Percentiles rank a stretch among this genome's conserved stretches.
Evolutionary conservation across 2,797 vertebrate species (phyloP).

Genomic region (Helicolenus hilgendorfi): DNA sequence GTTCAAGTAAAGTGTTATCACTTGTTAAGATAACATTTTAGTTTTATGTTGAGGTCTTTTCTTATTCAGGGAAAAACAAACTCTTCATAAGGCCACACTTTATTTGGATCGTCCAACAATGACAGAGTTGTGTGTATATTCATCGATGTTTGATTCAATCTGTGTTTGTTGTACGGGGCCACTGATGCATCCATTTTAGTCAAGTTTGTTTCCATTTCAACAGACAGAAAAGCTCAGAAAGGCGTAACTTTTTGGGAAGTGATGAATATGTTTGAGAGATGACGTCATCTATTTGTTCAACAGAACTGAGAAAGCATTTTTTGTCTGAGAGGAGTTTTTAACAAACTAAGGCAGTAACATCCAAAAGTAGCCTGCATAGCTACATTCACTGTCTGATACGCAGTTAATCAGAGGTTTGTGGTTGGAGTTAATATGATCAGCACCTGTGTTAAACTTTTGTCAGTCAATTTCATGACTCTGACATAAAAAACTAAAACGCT

Average conservation of each 20-base stretch:
- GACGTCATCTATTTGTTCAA: conserved; percentile 32
- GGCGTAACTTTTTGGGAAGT: conserved; percentile 38
- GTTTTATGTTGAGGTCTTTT: neutral
- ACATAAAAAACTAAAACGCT: neutral
- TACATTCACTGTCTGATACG: neutral
- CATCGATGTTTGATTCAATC: conserved; percentile 31
- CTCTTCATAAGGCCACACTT: neutral
- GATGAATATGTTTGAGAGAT: conserved; percentile 42
- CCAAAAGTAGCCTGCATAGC: neutral
- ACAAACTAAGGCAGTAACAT: conserved; percentile 28
- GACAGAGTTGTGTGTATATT: conserved; percentile 33
- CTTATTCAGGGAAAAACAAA: conserved; percentile 6
- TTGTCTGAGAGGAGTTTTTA: conserved; percentile 15
- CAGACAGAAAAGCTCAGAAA: conserved; percentile 35
- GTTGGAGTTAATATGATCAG: neutral
- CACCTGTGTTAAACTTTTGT: neutral
- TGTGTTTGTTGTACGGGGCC: conserved; percentile 55
- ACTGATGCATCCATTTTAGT: conserved; percentile 46
- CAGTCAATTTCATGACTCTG: neutral
- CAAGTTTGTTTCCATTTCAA: conserved; percentile 52
- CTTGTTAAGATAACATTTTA: neutral
- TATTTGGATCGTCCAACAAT: conserved; percentile 5
- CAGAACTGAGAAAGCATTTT: conserved; percentile 20
- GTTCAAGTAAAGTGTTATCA: neutral
- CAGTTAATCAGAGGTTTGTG: neutral